Evolutionary conservation across 2,113 vertebrate species (phyloP), one percentile per base, ranked within the genome.

Genomic region (Hucho hucho): DNA sequence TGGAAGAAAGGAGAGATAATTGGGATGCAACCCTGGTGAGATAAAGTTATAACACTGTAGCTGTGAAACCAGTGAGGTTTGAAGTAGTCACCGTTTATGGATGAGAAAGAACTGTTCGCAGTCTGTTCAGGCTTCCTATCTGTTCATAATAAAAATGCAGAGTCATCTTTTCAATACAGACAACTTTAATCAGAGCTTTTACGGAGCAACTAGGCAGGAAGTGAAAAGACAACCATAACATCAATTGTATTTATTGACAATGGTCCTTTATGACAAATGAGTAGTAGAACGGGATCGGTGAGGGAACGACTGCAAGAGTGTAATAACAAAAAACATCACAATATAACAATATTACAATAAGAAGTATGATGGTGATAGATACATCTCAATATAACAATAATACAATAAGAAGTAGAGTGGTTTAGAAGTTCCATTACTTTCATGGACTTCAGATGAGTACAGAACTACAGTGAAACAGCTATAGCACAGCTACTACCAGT

Each of bases 211-310:
- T 76, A 78, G 64, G 29, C 26, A 72, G 67, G 75, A 65, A 28
- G 53, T 67, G 65, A 69, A 47, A 32, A 4, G 43, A n/a, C 12
- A 56, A 29, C 25, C 47, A 61, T 46, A 49, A 47, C 46, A 78
- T 83, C 61, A 25, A 47, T 74, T 56, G 81, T 72, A 77, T 79
- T 82, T 77, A 81, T 29, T 78, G 69, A 58, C 69, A 72, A 58
- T 53, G 28, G 47, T 70, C 24, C 26, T 80, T 75, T 67, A 66
- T 69, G 32, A 75, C 12, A 66, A 65, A 77, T 70, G 25, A 69
- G 59, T 26, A 37, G 29, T 32, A 20, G 16, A 28, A 69, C 58
- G 1, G 0, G 58, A 22, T 22, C 6, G 7, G 1, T 22, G 6
- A 61, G 6, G 58, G n/a, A n/a, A 61, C 53, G 4, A 20, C 58